Conservation (phyloP, 2,797 vertebrate species). For the Anableps anableps region DNA sequence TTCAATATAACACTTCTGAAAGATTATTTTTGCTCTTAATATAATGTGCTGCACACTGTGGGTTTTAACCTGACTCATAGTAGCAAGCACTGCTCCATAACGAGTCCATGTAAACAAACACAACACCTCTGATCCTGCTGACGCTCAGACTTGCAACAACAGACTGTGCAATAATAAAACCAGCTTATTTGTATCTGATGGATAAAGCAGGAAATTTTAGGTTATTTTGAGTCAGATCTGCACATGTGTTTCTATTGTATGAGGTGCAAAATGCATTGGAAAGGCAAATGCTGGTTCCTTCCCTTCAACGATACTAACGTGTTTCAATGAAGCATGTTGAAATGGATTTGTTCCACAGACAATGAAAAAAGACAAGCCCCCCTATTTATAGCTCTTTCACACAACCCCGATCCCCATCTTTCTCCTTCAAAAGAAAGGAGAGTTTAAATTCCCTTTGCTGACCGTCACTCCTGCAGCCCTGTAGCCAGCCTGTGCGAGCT, state of each 20-base stretch:
- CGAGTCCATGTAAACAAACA: conserved; percentile 71
- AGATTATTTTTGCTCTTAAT: neutral
- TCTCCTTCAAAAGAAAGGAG: conserved; percentile 51
- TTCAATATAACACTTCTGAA: neutral
- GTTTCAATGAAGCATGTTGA: conserved; percentile 12
- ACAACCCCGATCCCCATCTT: conserved; percentile 23
- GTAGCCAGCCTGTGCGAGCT: conserved; percentile 32
- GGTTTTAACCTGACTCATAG: conserved; percentile 25
- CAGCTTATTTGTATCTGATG: neutral
- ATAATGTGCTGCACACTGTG: conserved; percentile 7
- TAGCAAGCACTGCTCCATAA: conserved; percentile 37
- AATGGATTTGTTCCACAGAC: conserved; percentile 40
- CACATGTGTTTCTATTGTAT: conserved; percentile 11
- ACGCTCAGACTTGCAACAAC: conserved; percentile 26
- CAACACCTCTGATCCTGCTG: conserved; percentile 26
- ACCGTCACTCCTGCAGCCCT: conserved; percentile 4
- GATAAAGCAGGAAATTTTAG: neutral
- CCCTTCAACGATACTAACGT: neutral
- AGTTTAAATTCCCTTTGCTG: conserved; percentile 25
- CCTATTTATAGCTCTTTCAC: conserved; percentile 54
- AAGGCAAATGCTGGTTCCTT: conserved; percentile 22
- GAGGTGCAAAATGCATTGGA: conserved; percentile 16
- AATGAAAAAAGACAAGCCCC: conserved; percentile 31
- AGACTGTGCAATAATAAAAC: conserved; percentile 9
- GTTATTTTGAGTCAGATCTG: neutral